These are phyloP conservation scores for Dasyornis broadbenti DNA, from an alignment of 2,113 vertebrate genomes.

Conservation along the genomic window DNA sequence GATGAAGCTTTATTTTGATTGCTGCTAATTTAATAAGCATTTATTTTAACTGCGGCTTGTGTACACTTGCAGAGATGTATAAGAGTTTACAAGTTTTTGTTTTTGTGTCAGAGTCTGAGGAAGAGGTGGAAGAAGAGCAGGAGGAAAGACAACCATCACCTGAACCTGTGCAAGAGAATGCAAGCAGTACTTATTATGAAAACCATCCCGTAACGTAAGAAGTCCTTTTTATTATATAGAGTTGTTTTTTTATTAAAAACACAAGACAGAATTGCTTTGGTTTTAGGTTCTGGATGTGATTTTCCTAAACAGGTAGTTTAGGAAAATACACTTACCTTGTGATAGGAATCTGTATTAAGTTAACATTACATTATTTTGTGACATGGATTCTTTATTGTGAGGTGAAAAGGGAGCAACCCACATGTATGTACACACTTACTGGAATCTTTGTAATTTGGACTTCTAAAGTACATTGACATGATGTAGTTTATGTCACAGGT, in stretches of 20 bases:
- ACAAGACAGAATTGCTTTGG: background rate
- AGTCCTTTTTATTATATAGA: background rate
- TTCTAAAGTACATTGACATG: rapidly evolving
- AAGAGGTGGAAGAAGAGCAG: slow-evolving; percentile 91
- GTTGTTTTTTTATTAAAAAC: background rate
- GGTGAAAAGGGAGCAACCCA: background rate
- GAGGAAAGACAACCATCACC: slow-evolving; percentile 89
- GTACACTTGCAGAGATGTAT: background rate
- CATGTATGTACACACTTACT: background rate
- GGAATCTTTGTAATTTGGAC: too few relatives aligned
- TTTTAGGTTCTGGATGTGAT: background rate
- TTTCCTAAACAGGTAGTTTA: background rate
- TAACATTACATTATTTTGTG: background rate
- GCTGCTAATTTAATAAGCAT: background rate
- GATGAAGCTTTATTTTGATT: background rate
- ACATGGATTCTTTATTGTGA: background rate
- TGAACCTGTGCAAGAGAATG: slow-evolving; percentile 87
- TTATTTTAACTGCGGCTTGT: background rate
- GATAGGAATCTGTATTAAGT: background rate
- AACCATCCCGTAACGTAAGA: slow-evolving; percentile 87
- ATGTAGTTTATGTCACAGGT: background rate
- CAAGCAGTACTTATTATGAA: slow-evolving; percentile 87
- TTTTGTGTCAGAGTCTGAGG: slow-evolving; percentile 84
- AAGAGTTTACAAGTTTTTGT: background rate
- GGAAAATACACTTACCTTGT: background rate